Evolutionary conservation across 2,113 vertebrate genomes (phyloP), one percentile per base, ranked within the genome.

Genomic region (Anseranas semipalmata): DNA sequence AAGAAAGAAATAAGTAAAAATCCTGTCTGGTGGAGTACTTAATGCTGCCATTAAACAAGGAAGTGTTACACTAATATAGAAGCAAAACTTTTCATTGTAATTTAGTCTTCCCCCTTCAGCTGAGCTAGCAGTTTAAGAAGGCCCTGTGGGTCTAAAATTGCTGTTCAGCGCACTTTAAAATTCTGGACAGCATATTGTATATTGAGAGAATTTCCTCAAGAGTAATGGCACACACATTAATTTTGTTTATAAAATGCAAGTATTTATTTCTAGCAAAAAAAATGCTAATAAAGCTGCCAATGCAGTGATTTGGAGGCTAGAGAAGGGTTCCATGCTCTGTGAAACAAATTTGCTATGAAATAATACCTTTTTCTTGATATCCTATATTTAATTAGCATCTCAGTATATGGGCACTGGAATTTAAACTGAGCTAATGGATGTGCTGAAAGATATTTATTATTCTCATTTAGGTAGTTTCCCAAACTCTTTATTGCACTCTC

Each of bases 171-270:
- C 66, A 55, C 79, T 93, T 74, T 62, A 84, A 93, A 90, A 56
- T 65, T 89, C 75, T 45, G 72, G 39, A 33, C 63, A 63, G 41
- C 45, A 6, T 81, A 24, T 65, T 94, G 72, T 72, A 80, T 58
- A 77, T 30, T 65, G 88, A 66, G 55, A 67, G 11, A 33, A 43
- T 88, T 97, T 94, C 58, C 94, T 95, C 90, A 75, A 79, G 89
- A 90, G 89, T 63, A 92, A 73, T 43, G 67, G 74, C 27, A 19
- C n/a, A 22, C 18, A 37, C 55, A 43, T 85, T 84, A 33, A 17
- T 78, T 93, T 45, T 56, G 56, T 85, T 96, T 87, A 82, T 60
- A 93, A 95, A 96, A 90, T 43, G 75, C 63, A 90, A 66, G 82
- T 93, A 94, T 93, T 94, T 91, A 70, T 73, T 73, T 56, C 41